These are phyloP conservation scores for Sarcophaga caerulescens DNA, from an alignment of 2,888 invertebrate genomes.

Conservation along the genomic window DNA sequence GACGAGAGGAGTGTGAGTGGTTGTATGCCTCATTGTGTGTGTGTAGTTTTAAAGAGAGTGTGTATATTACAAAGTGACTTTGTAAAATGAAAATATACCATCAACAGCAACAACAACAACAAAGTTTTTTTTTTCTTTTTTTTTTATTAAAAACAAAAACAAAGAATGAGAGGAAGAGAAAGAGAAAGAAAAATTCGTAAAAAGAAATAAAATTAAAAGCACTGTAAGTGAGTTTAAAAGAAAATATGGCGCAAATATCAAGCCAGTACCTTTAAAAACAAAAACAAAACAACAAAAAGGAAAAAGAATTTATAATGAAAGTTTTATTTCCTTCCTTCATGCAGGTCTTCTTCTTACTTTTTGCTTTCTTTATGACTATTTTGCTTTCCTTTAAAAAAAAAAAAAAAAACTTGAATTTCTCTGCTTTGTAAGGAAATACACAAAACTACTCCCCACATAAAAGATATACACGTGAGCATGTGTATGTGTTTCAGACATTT, in stretches of 20 bases:
- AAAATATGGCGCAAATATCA: slow-evolving; percentile 60
- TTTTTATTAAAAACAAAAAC: slow-evolving; percentile 18
- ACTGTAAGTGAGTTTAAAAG: slow-evolving; percentile 52
- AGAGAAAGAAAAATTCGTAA: neutral
- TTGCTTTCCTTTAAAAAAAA: slow-evolving; percentile 18
- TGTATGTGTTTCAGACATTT: slow-evolving; percentile 10
- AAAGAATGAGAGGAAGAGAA: neutral
- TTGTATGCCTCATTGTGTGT: neutral
- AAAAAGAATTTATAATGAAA: slow-evolving; percentile 68
- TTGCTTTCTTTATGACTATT: neutral
- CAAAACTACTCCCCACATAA: neutral
- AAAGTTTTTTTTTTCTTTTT: neutral
- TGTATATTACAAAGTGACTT: slow-evolving; percentile 45
- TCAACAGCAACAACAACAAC: slow-evolving; percentile 21
- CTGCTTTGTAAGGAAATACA: neutral
- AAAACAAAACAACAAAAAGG: slow-evolving; percentile 21
- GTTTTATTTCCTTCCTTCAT: slow-evolving; percentile 45
- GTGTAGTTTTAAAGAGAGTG: slow-evolving; percentile 30
- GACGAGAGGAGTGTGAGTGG: too few species aligned
- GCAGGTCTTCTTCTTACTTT: neutral
- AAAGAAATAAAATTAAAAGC: slow-evolving; percentile 31
- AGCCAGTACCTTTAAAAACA: slow-evolving; percentile 35
- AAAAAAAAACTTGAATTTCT: neutral
- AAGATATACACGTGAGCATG: neutral
- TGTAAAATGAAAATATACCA: slow-evolving; percentile 24